phyloP scores from a whole-genome alignment of 2,888 invertebrate species.

The Ypsolopha sequella region DNA sequence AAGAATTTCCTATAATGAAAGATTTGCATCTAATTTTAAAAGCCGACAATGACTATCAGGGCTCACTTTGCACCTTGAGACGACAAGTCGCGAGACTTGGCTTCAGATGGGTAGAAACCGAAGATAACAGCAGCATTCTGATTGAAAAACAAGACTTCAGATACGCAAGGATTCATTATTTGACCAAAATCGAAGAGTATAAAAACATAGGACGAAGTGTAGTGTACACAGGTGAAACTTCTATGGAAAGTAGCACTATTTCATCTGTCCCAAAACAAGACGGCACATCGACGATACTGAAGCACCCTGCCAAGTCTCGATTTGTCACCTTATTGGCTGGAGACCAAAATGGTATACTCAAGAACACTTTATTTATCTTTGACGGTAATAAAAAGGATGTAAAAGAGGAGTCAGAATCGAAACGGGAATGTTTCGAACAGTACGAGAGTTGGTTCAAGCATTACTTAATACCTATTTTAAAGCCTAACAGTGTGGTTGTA shows the following conservation, averaged over 20 bases:
- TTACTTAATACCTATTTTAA: slow-evolving; percentile 19
- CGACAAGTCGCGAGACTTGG: slow-evolving; percentile 21
- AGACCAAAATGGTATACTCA: slow-evolving; percentile 17
- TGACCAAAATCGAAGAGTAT: slow-evolving; percentile 21
- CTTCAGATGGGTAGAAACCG: slow-evolving; percentile 24
- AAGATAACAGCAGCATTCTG: slow-evolving; percentile 21
- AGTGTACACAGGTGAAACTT: slow-evolving; percentile 21
- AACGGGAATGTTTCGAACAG: slow-evolving; percentile 20
- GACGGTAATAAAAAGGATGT: slow-evolving; percentile 21
- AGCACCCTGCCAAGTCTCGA: slow-evolving; percentile 22
- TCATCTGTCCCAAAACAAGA: slow-evolving; percentile 21
- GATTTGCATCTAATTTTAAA: slow-evolving; percentile 22
- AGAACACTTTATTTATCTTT: slow-evolving; percentile 19
- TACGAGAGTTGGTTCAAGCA: slow-evolving; percentile 23
- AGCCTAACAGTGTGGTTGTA: slow-evolving; percentile 21
- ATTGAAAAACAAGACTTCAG: slow-evolving; percentile 23
- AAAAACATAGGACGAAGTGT: slow-evolving; percentile 19
- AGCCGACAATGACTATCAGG: slow-evolving; percentile 23
- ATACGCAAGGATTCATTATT: slow-evolving; percentile 21
- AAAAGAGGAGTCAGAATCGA: slow-evolving; percentile 19
- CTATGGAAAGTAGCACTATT: slow-evolving; percentile 20
- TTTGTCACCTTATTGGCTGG: slow-evolving; percentile 20
- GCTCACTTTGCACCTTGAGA: slow-evolving; percentile 21
- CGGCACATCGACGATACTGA: slow-evolving; percentile 20
- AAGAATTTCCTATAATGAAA: slow-evolving; percentile 23